Evolutionary conservation across 2,113 vertebrate genomes (phyloP), one percentile per base, ranked within the genome.

Genomic region (Actinemys pallida): DNA sequence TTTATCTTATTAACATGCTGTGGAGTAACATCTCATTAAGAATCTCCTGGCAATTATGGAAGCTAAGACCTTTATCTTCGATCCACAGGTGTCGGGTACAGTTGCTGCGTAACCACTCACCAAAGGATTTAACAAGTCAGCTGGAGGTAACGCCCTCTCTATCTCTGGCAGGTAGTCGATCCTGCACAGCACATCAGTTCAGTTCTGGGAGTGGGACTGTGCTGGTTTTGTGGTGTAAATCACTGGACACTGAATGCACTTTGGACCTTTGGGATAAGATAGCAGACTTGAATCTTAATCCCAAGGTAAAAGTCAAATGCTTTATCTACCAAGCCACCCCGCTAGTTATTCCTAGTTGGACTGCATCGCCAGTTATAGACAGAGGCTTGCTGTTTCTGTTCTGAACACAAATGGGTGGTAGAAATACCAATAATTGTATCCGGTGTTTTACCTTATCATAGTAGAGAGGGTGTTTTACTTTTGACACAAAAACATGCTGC

Each of bases 151-250:
- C 14, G 25, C 59, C 13, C 52, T 53, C 62, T 57, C 86, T 88
- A 29, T 1, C 35, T 1, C 78, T 62, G 86, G 42, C 10, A 42
- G 14, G 39, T 75, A 27, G 1, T 3, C 49, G 72, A 56, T 45
- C 47, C 53, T 31, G 50, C 0, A 0, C 22, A 81, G 42, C 0
- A 0, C 22, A 81, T 86, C 57, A 10, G 2, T 42, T 81, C 0
- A 0, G 29, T 53, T 35, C 57, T 39, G 59, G 14, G 7, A 27
- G 57, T 14, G 57, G 57, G 57, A 29, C 57, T 62, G 53, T 81
- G 17, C 52, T 49, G 27, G 10, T 1, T 25, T 91, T 92, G 83
- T 82, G 47, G 42, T 3, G 20, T 84, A 45, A 39, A 91, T 95
- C 89, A 78, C 75, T 78, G 45, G 75, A 29, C 11, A 16, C 42